Conservation (phyloP, 2,113 vertebrate species). For the Balaeniceps rex region DNA sequence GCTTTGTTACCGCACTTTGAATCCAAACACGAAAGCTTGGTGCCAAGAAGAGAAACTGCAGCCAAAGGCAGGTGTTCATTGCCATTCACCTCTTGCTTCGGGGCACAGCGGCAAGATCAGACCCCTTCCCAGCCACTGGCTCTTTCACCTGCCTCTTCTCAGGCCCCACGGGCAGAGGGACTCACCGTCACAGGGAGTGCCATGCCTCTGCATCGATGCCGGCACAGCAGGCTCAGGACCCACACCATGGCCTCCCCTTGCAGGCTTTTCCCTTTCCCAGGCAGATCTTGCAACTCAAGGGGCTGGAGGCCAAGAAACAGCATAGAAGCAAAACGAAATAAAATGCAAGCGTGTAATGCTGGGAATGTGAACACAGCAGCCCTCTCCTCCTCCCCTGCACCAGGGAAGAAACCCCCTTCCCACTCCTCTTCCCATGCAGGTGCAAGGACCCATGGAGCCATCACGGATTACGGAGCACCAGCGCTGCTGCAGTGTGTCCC, state of each 20-base stretch:
- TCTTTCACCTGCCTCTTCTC: conserved; percentile 52
- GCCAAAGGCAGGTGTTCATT: conserved; percentile 64
- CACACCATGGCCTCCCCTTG: rapidly evolving
- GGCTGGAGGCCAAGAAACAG: background rate
- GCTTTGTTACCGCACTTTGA: conserved; percentile 53
- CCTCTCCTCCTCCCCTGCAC: background rate
- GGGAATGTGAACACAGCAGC: background rate
- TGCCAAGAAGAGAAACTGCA: conserved; percentile 52
- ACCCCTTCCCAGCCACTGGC: conserved; percentile 52
- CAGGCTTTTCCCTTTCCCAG: background rate
- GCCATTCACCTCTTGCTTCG: conserved; percentile 19
- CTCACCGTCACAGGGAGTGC: background rate
- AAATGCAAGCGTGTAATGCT: rapidly evolving
- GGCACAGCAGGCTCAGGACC: background rate
- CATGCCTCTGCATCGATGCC: rapidly evolving
- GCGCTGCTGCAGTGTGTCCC: background rate
- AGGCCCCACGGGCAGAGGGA: background rate
- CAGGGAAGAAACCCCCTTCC: background rate
- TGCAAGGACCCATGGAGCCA: background rate
- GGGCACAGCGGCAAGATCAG: conserved; percentile 61
- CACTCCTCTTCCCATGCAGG: rapidly evolving
- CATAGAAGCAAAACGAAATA: background rate
- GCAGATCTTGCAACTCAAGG: background rate
- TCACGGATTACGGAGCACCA: rapidly evolving
- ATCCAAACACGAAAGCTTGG: background rate